Evolutionary conservation across 2,113 vertebrate species (phyloP), one percentile per base, ranked within the genome.

Genomic region (Oxyruncus cristatus): DNA sequence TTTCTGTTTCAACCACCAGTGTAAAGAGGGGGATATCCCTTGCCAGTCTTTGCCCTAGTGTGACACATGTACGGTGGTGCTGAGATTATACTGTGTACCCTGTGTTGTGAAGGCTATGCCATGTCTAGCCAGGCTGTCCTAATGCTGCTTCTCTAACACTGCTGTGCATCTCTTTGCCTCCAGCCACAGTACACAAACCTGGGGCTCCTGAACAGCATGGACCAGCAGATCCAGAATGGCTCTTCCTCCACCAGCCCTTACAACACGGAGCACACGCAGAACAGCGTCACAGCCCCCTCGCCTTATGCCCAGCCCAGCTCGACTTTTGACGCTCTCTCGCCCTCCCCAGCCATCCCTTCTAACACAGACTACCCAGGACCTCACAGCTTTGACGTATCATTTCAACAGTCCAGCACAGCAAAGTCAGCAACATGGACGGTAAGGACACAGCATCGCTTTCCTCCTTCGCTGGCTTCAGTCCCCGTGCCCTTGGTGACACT

Each of bases 341-440:
- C 99, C 4, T 99, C 99, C 5, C 99, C 99, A 0, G 99, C 99
- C 97, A 99, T 99, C 98, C 99, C 99, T 35, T 99, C 99, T 97
- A 99, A 99, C 97, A 99, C 99, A 82, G 99, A 99, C 92, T 99
- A 99, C 42, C 99, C 99, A 2, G 99, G 99, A 42, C 98, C 99
- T 28, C 99, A 99, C 98, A 99, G 99, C 97, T 99, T 99, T 3
- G 99, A 99, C 6, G 99, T 99, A 96, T 99, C 99, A 72, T 99
- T 99, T 98, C 99, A 99, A 85, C 99, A 99, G 97, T 99, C 99
- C 47, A 99, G 99, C 96, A 99, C 99, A 7, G 99, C 99, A 24
- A 99, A 99, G 96, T 99, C 99, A 5, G 99, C 99, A 71, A 99
- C 99, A 3, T 99, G 99, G 99, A 99, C 99, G 98, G 99, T 99